A percentile compares a stretch with the other conserved stretches of the same genome.
Evolutionary conservation across 2,888 invertebrate species (phyloP).

Genomic region (Ecliptopera silaceata): DNA sequence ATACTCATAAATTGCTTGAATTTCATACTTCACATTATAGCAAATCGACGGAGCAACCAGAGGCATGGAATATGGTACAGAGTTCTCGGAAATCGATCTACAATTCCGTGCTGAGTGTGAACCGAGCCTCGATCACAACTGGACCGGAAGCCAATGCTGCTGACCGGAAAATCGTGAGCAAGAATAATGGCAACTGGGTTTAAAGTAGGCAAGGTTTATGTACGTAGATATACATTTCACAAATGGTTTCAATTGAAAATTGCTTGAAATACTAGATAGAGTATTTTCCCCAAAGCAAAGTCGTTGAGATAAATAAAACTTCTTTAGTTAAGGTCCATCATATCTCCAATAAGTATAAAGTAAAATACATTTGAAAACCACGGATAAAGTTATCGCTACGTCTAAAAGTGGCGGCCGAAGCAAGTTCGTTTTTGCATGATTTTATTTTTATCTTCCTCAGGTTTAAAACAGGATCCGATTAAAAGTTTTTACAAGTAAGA

Average conservation of each 20-base stretch:
- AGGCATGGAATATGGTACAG: slow-evolving; percentile 5
- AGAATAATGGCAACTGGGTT: slow-evolving; percentile 28
- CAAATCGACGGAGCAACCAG: slow-evolving; percentile 3
- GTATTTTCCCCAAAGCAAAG: background rate
- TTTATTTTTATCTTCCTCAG: slow-evolving; percentile 1
- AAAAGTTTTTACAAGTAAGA: slow-evolving; percentile 14
- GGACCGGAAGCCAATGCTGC: slow-evolving; percentile 31
- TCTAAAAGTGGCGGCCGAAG: no score
- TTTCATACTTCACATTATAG: background rate
- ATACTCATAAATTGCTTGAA: no score
- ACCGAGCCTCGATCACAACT: slow-evolving; percentile 27
- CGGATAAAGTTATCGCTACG: no score
- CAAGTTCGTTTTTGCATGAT: background rate
- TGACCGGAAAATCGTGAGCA: slow-evolving; percentile 35
- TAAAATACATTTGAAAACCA: no score
- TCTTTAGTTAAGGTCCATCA: no score
- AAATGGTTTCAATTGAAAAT: background rate
- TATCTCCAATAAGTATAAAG: no score
- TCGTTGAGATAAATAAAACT: no score
- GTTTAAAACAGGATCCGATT: slow-evolving; percentile 7
- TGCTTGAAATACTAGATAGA: no score
- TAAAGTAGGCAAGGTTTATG: slow-evolving; percentile 9
- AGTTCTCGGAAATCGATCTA: slow-evolving; percentile 21
- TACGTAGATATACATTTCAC: background rate
- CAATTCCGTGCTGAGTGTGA: slow-evolving; percentile 20